phyloP scores from a whole-genome alignment of 2,888 invertebrate species.

The Noctuana brunneofusca region DNA sequence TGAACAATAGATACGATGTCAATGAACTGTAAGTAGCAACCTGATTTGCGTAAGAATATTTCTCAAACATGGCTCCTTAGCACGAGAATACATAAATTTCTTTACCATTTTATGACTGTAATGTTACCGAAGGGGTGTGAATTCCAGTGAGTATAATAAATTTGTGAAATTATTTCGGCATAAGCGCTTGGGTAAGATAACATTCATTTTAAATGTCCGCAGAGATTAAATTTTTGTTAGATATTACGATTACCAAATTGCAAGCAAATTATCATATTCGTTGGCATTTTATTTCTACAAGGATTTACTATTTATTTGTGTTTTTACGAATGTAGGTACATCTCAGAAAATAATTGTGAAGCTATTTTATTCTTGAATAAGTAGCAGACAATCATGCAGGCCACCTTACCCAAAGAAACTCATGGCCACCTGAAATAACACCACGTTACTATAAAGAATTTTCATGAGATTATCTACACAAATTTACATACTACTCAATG shows the following conservation, averaged over 20 bases:
- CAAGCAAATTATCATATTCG: too few species aligned
- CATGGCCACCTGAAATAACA: too few species aligned
- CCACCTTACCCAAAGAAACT: too few species aligned
- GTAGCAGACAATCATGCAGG: too few species aligned
- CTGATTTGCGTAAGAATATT: neutral
- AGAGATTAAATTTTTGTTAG: constrained; percentile 8
- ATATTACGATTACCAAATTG: neutral
- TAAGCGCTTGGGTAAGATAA: constrained; percentile 21
- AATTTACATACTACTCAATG: too few species aligned
- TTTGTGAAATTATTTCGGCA: constrained; percentile 24
- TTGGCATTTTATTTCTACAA: too few species aligned
- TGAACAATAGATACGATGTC: neutral
- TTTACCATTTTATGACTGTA: constrained; percentile 5
- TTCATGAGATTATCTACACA: too few species aligned
- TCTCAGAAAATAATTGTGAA: too few species aligned
- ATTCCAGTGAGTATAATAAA: constrained; percentile 25
- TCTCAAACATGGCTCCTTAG: neutral
- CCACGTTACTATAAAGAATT: too few species aligned
- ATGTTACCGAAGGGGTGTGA: constrained; percentile 17
- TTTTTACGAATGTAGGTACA: too few species aligned
- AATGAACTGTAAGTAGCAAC: neutral
- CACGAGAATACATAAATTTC: constrained; percentile 16
- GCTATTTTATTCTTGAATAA: too few species aligned
- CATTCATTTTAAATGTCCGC: constrained; percentile 19
- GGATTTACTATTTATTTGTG: too few species aligned